A percentile compares a stretch with the other conserved stretches of the same genome.
These are phyloP conservation scores for Scytalopus superciliaris DNA, from an alignment of 2,113 vertebrate genomes.

Conservation along the genomic window DNA sequence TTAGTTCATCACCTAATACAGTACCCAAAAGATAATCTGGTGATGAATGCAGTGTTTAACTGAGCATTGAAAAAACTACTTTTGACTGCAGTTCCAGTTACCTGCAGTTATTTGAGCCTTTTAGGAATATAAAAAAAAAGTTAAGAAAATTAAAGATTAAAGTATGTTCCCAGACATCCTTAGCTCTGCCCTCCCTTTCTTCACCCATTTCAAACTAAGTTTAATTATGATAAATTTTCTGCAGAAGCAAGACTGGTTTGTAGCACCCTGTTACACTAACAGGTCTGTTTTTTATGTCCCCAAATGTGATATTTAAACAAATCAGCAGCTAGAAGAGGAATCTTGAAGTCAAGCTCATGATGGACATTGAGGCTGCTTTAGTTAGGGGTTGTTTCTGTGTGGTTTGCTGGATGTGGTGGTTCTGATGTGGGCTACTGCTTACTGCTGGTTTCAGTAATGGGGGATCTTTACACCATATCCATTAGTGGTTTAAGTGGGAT, in stretches of 20 bases:
- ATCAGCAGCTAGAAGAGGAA: not conserved
- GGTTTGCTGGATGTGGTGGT: constrained; percentile 37
- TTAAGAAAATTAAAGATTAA: not conserved
- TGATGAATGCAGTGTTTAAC: not conserved
- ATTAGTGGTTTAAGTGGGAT: constrained; percentile 24
- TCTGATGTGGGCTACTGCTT: constrained; percentile 27
- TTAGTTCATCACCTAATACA: not conserved
- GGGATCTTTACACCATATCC: not conserved
- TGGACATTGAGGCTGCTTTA: not conserved
- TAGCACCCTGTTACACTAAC: not conserved
- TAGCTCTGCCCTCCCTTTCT: not conserved
- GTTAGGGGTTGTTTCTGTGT: not conserved
- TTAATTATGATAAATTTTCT: not conserved
- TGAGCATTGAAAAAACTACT: not conserved
- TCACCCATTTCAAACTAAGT: not conserved
- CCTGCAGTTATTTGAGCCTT: not conserved
- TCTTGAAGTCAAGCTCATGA: not conserved
- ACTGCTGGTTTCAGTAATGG: not conserved
- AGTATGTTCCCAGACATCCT: accelerated
- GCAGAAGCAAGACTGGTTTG: not conserved
- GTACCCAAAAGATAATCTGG: not conserved
- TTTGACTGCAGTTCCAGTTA: not conserved
- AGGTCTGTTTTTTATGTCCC: not conserved
- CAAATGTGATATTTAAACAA: not conserved
- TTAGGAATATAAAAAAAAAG: not conserved